Evolutionary conservation across 2,113 vertebrate species (phyloP).

Genomic region (Atrichornis clamosus): DNA sequence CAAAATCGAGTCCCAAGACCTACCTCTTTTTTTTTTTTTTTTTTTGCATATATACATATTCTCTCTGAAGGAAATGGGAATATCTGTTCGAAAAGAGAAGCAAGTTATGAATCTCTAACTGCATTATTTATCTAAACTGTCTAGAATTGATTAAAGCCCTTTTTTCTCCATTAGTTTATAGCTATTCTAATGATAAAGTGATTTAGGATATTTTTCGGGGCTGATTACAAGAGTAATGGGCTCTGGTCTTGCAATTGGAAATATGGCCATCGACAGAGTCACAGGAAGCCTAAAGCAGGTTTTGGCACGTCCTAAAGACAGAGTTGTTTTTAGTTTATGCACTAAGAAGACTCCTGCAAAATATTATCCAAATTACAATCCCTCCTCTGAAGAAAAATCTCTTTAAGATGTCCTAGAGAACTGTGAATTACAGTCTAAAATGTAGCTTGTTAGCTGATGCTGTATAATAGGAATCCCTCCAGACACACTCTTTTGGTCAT

Average conservation of each 20-base stretch:
- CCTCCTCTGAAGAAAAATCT: not conserved
- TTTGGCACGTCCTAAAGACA: not conserved
- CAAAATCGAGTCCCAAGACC: not conserved
- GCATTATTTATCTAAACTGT: not conserved
- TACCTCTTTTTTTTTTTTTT: not conserved
- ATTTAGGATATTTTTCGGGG: not conserved
- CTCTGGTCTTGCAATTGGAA: not conserved
- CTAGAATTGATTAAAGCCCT: not conserved
- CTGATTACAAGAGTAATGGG: not conserved
- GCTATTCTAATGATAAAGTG: not conserved
- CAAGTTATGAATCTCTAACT: not conserved
- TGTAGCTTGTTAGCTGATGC: not conserved
- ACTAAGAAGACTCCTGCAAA: conserved; percentile 7
- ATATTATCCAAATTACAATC: not conserved
- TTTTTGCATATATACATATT: not conserved
- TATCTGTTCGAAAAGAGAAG: not conserved
- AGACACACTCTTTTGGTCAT: not conserved
- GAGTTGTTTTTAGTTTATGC: conserved; percentile 43
- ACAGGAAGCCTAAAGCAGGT: not conserved
- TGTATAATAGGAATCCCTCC: not conserved
- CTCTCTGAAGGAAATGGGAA: not conserved
- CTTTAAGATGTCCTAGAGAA: not conserved
- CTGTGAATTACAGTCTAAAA: not conserved
- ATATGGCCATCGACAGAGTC: not conserved
- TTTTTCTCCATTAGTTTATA: not conserved